Evolutionary conservation across 2,888 invertebrate genomes (phyloP).

Genomic region (Nectonema munidae): DNA sequence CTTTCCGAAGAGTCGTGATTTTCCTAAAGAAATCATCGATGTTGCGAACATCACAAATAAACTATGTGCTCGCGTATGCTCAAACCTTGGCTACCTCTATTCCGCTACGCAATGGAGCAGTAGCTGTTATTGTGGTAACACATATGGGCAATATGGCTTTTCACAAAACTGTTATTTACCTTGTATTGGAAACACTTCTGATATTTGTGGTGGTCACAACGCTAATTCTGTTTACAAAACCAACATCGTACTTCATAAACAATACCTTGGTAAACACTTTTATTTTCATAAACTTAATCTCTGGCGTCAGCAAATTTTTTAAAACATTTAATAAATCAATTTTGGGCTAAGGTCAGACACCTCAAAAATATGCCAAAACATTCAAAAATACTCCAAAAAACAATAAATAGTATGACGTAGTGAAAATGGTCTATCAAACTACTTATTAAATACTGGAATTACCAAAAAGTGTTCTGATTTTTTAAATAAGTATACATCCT

Average conservation of each 20-base stretch:
- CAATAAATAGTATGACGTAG: too few relatives aligned
- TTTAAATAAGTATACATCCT: too few relatives aligned
- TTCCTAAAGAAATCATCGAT: neutral
- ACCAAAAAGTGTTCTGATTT: too few relatives aligned
- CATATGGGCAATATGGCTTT: slow-evolving; percentile 7
- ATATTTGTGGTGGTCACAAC: slow-evolving; percentile 8
- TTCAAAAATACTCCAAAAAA: too few relatives aligned
- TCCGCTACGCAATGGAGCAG: slow-evolving; percentile 9
- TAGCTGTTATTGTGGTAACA: slow-evolving; percentile 2
- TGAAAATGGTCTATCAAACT: too few relatives aligned
- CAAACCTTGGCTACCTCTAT: neutral
- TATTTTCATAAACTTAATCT: too few relatives aligned
- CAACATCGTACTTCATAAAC: neutral
- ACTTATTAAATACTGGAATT: too few relatives aligned
- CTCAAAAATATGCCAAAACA: too few relatives aligned
- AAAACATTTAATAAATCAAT: too few relatives aligned
- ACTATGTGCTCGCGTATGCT: neutral
- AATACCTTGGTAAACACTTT: too few relatives aligned
- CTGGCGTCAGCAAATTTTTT: too few relatives aligned
- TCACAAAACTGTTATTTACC: neutral
- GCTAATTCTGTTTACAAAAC: slow-evolving; percentile 7
- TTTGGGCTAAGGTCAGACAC: too few relatives aligned
- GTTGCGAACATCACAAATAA: neutral
- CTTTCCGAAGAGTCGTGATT: slow-evolving; percentile 2
- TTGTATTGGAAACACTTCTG: neutral